Evolutionary conservation across 30 jellyfish, hydroid and myxozoan species (phyloP).

Genomic region (Hydra vulgaris): DNA sequence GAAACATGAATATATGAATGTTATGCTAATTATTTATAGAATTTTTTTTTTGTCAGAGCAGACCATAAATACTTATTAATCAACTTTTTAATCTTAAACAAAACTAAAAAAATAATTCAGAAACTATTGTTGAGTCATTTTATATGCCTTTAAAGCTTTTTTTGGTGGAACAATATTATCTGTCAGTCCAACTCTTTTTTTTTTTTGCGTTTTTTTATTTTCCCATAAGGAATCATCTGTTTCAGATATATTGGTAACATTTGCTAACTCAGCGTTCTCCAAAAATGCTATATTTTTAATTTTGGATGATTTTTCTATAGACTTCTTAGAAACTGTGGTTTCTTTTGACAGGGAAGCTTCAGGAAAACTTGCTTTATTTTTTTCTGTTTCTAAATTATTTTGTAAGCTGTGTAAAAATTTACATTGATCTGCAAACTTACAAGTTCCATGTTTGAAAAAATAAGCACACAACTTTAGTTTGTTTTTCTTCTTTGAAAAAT

Average conservation of each 20-base stretch:
- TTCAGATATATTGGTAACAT: not conserved
- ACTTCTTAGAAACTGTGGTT: not conserved
- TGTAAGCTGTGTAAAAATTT: conserved; percentile 18
- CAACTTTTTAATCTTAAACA: not conserved
- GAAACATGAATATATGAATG: too few species aligned
- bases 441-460: conserved; percentile 14
- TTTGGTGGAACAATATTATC: conserved; percentile 26
- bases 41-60: too few species aligned
- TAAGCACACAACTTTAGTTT: not conserved
- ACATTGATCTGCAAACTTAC: conserved; percentile 22
- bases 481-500: not conserved
- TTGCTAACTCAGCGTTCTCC: not conserved
- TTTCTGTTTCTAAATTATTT: not conserved
- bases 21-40: too few species aligned
- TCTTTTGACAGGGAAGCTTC: not conserved
- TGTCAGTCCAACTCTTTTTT: conserved; percentile 16
- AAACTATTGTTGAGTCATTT: not conserved
- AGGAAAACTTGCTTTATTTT: not conserved
- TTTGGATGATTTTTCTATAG: not conserved
- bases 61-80: too few species aligned
- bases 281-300: not conserved
- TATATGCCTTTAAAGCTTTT: conserved; percentile 15
- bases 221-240: conserved; percentile 27
- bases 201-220: not conserved
- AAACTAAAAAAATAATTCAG: not conserved